A percentile compares a stretch with the other conserved stretches of the same genome.
Evolutionary conservation across 2,888 invertebrate species (phyloP).

Genomic region (Nymphalis c-album): DNA sequence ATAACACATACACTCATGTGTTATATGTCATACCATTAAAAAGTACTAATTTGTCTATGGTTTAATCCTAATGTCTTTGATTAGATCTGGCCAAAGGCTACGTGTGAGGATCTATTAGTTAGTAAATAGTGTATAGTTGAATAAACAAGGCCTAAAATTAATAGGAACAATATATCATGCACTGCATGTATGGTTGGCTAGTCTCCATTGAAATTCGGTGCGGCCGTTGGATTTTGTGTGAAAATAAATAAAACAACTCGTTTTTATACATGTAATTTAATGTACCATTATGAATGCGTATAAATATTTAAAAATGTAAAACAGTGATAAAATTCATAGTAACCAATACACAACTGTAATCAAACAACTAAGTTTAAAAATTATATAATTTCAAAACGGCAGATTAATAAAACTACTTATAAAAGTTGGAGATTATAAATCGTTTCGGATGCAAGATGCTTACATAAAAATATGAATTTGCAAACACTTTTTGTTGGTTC

Average conservation of each 20-base stretch:
- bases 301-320: constrained; percentile 83
- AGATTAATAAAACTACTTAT: constrained; percentile 28
- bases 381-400: constrained; percentile 30
- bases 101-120: too few species aligned
- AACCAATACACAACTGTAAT: constrained; percentile 76
- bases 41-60: too few species aligned
- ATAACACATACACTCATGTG: too few species aligned
- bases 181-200: too few species aligned
- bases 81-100: too few species aligned
- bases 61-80: too few species aligned
- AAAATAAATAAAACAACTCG: constrained; percentile 61
- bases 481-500: constrained; percentile 59
- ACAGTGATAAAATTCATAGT: constrained; percentile 82
- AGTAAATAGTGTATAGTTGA: too few species aligned
- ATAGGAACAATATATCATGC: too few species aligned
- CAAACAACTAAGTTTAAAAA: constrained; percentile 71
- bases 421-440: constrained; percentile 32
- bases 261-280: constrained; percentile 79
- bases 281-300: constrained; percentile 81
- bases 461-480: constrained; percentile 45
- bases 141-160: too few species aligned
- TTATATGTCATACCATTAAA: too few species aligned
- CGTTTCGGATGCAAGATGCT: constrained; percentile 22
- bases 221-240: background rate
- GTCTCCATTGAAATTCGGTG: too few species aligned